phyloP scores from a whole-genome alignment of 2,113 vertebrate species.

The Urocolius indicus region DNA sequence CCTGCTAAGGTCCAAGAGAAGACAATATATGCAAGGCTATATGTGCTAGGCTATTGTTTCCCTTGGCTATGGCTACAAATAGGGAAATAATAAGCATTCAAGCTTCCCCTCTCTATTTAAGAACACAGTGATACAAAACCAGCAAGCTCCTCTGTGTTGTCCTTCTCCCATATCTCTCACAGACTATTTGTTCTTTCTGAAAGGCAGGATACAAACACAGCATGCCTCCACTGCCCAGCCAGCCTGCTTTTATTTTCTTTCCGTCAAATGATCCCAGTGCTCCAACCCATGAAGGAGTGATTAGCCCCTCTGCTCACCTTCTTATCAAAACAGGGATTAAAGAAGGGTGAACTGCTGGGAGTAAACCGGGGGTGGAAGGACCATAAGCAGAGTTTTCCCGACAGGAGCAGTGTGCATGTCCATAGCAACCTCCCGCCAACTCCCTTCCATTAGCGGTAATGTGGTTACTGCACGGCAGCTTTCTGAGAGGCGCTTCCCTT shows the following conservation, averaged over 20 bases:
- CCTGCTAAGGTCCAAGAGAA: not conserved
- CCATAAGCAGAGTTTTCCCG: not conserved
- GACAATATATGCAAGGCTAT: not conserved
- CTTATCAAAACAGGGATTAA: not conserved
- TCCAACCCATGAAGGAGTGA: not conserved
- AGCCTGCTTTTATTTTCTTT: not conserved
- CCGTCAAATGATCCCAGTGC: not conserved
- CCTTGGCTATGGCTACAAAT: not conserved
- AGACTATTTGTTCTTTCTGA: accelerated
- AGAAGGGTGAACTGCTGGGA: not conserved
- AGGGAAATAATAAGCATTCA: not conserved
- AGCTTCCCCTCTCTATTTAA: not conserved
- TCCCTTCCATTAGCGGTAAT: not conserved
- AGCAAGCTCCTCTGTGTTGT: not conserved
- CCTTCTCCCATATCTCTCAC: not conserved
- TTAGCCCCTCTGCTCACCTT: not conserved
- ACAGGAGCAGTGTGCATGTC: accelerated
- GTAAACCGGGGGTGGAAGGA: not conserved
- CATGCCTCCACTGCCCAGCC: not conserved
- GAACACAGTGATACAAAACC: not conserved
- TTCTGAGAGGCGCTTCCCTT: not conserved
- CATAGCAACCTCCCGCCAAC: not conserved
- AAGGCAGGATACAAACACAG: not conserved
- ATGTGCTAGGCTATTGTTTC: not conserved
- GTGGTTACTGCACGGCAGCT: not conserved